These are phyloP conservation scores for Orchesella flavescens DNA, from an alignment of 2,888 invertebrate genomes.

Conservation along the genomic window DNA sequence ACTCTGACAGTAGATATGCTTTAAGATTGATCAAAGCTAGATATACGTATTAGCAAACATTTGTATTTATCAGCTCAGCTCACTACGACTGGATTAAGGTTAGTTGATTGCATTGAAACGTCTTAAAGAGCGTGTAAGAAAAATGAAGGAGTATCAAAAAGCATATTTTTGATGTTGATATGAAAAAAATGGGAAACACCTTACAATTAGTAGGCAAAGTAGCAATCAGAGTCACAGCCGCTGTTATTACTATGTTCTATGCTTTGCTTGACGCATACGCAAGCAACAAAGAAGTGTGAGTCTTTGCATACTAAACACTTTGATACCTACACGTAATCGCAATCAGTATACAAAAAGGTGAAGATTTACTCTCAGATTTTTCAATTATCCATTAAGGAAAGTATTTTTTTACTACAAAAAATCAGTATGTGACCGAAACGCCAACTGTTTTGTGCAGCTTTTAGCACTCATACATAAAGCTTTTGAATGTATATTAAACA, in stretches of 20 bases:
- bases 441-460: not conserved
- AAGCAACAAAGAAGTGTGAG: too few relatives aligned
- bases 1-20: constrained; percentile 16
- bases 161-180: not conserved
- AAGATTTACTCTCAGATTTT: constrained; percentile 14
- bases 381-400: constrained; percentile 11
- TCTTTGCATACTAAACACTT: too few relatives aligned
- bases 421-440: constrained; percentile 30
- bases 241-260: too few relatives aligned
- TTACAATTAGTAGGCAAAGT: constrained; percentile 13
- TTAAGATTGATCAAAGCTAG: not conserved
- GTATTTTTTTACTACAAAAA: not conserved
- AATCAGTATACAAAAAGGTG: not conserved
- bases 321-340: too few relatives aligned
- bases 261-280: not conserved
- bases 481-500: too few relatives aligned
- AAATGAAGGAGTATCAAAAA: not conserved
- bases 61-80: too few relatives aligned
- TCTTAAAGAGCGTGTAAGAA: not conserved
- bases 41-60: too few relatives aligned
- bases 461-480: too few relatives aligned
- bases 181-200: constrained; percentile 16
- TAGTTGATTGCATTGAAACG: too few relatives aligned
- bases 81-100: too few relatives aligned
- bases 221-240: not conserved